A percentile compares a stretch with the other conserved stretches of the same genome.
phyloP scores from a whole-genome alignment of 2,797 vertebrate species.

The Ctenopoma kingsleyae region DNA sequence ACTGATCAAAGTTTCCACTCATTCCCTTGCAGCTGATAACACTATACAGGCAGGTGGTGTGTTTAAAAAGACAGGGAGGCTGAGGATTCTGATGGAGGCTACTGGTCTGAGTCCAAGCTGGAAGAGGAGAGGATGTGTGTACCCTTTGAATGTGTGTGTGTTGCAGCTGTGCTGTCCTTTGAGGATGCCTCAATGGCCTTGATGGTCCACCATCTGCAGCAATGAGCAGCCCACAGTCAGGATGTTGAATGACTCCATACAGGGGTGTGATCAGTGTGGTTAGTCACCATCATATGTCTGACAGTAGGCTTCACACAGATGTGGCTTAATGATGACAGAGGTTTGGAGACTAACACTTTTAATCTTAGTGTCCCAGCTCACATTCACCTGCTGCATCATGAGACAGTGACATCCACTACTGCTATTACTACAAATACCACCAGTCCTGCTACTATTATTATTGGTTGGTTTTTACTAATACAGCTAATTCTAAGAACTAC shows the following conservation, averaged over 20 bases:
- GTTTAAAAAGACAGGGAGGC: conserved; percentile 11
- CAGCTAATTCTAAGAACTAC: too few species aligned
- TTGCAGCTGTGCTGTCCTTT: conserved; percentile 69
- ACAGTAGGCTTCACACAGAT: conserved; percentile 7
- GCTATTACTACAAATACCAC: neutral
- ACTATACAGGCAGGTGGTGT: conserved; percentile 14
- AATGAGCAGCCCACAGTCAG: conserved; percentile 53
- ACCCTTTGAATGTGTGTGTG: conserved; percentile 9
- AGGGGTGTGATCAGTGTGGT: conserved; percentile 8
- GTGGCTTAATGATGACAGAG: conserved; percentile 9
- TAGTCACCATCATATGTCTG: conserved; percentile 2
- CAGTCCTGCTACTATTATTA: neutral
- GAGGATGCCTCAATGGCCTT: conserved; percentile 63
- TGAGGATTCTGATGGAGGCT: conserved; percentile 29
- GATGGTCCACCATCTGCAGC: conserved; percentile 71
- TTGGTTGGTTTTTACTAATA: too few species aligned
- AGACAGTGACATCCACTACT: neutral
- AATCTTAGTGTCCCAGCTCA: conserved; percentile 3
- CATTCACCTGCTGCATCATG: neutral
- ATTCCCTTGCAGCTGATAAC: neutral
- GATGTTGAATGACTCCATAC: conserved; percentile 57
- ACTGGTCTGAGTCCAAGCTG: conserved; percentile 48
- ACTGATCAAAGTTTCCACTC: neutral
- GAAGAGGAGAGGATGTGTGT: conserved; percentile 34
- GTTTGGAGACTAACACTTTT: neutral